Conservation (phyloP, 2,113 vertebrate genomes). For the Promerops cafer region DNA sequence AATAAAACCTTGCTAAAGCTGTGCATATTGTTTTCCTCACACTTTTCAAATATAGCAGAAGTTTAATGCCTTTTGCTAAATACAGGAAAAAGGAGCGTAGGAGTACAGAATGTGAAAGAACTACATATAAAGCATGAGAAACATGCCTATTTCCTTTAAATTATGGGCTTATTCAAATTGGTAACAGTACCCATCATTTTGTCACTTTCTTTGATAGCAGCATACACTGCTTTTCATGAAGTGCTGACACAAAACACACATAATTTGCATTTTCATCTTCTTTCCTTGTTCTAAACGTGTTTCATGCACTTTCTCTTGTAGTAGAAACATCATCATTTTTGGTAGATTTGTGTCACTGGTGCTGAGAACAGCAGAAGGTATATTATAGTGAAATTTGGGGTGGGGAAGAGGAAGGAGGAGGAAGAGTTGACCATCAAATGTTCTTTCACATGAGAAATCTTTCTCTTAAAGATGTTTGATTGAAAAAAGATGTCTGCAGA, state of each 20-base stretch:
- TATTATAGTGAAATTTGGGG: background rate
- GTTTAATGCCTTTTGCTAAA: background rate
- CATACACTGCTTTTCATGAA: background rate
- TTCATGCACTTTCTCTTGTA: background rate
- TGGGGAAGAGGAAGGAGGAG: background rate
- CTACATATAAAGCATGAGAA: background rate
- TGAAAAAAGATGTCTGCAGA: background rate
- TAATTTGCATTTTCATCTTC: background rate
- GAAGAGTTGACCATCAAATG: background rate
- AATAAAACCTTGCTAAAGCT: background rate
- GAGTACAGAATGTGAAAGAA: background rate
- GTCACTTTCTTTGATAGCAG: background rate
- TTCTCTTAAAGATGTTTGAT: background rate
- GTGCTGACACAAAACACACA: background rate
- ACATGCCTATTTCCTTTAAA: background rate
- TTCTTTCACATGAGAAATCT: background rate
- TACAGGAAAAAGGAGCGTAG: background rate
- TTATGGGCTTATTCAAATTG: background rate
- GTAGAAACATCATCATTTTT: background rate
- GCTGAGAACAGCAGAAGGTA: background rate
- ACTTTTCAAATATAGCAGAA: background rate
- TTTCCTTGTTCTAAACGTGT: background rate
- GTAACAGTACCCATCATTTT: background rate
- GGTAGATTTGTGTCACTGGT: background rate
- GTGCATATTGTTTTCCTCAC: background rate